phyloP scores from a whole-genome alignment of 2,113 vertebrate species.

The Nannospalax galili region DNA sequence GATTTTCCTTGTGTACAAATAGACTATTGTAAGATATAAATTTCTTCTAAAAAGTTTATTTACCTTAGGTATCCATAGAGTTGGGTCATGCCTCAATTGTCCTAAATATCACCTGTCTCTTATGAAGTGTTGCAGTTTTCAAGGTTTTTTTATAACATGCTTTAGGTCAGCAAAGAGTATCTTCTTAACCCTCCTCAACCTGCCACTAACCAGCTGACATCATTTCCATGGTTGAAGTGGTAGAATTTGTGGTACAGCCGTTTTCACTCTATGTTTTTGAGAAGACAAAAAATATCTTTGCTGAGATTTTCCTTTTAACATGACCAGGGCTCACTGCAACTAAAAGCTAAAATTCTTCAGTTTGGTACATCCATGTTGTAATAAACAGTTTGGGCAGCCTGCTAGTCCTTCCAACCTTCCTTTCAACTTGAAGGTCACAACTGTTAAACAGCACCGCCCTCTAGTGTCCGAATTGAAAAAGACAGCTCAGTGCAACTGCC shows the following conservation, averaged over 20 bases:
- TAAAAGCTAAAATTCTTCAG: neutral
- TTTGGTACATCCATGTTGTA: no score
- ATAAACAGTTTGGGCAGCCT: neutral
- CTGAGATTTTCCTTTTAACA: neutral
- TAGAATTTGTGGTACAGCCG: neutral
- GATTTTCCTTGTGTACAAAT: neutral
- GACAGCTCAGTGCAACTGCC: neutral
- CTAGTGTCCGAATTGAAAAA: conserved; percentile 29
- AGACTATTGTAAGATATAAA: neutral
- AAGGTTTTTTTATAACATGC: neutral
- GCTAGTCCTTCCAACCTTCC: rapidly evolving
- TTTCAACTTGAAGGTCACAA: rapidly evolving
- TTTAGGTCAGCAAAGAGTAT: neutral
- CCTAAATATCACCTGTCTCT: neutral
- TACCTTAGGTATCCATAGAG: neutral
- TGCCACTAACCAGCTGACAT: neutral
- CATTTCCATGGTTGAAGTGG: neutral
- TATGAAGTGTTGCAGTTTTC: neutral
- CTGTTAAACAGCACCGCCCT: conserved; percentile 45
- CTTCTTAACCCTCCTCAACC: neutral
- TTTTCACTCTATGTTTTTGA: neutral
- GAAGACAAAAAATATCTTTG: neutral
- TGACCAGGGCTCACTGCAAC: neutral
- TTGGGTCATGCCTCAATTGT: neutral
- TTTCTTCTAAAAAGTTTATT: neutral